These are phyloP conservation scores for Hypanus sabinus DNA, from an alignment of 2,113 vertebrate species.

Conservation along the genomic window DNA sequence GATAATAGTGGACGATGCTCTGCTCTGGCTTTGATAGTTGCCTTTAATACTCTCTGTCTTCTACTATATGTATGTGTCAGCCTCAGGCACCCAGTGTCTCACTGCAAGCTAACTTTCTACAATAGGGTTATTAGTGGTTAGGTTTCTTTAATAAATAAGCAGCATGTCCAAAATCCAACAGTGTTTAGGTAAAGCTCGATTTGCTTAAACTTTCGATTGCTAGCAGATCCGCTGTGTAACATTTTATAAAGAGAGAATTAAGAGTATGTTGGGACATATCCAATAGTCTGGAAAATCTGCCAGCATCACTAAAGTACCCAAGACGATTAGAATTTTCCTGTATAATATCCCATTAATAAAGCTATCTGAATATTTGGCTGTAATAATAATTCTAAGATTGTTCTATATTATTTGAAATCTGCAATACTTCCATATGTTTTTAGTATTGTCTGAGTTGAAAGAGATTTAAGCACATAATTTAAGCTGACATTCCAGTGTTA, in stretches of 20 bases:
- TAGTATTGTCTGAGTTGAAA: neutral
- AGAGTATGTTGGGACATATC: too few species aligned
- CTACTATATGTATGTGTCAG: neutral
- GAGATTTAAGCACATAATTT: neutral
- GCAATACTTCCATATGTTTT: neutral
- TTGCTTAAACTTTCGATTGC: neutral
- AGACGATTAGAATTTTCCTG: too few species aligned
- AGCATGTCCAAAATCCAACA: neutral
- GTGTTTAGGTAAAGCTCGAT: neutral
- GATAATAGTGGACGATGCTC: neutral
- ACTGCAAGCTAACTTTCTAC: neutral
- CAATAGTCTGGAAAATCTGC: too few species aligned
- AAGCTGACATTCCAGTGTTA: neutral
- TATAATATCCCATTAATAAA: neutral
- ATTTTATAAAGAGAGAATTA: too few species aligned
- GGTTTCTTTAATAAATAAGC: constrained; percentile 4
- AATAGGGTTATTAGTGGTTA: neutral
- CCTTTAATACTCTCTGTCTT: neutral
- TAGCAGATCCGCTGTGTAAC: neutral
- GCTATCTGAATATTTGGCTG: neutral
- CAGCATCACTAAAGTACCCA: too few species aligned
- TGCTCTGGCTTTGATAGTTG: neutral
- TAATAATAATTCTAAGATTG: neutral
- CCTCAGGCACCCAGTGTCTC: neutral
- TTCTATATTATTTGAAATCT: too few species aligned